A percentile compares a stretch with the other conserved stretches of the same genome.
Conservation (phyloP, 23 tunicate species). For the Styela clava region DNA sequence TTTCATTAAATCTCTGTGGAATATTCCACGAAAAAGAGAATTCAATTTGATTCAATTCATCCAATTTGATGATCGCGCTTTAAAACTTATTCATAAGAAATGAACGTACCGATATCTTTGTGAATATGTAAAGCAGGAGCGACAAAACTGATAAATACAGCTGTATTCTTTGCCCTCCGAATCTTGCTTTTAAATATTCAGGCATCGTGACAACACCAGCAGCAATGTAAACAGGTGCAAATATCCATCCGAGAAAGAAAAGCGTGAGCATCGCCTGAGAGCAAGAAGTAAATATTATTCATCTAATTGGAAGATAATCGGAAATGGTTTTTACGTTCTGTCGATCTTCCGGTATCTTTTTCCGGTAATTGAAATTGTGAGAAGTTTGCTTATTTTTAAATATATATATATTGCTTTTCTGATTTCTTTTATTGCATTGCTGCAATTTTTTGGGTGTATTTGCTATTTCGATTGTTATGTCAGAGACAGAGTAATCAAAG, state of each 20-base stretch:
- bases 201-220: slow-evolving; percentile 96
- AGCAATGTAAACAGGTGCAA: slow-evolving; percentile 89
- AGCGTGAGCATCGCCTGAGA: slow-evolving; percentile 76
- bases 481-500: too few species aligned
- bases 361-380: background rate
- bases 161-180: slow-evolving; percentile 94
- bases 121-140: slow-evolving; percentile 82
- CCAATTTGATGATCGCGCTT: too few species aligned
- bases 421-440: too few species aligned
- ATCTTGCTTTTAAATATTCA: slow-evolving; percentile 83
- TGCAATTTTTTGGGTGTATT: too few species aligned
- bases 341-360: too few species aligned
- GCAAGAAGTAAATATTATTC: slow-evolving; percentile 23
- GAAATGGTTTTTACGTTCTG: too few species aligned
- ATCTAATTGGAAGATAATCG: background rate
- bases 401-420: too few species aligned
- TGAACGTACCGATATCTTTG: slow-evolving; percentile 85
- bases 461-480: too few species aligned
- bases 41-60: too few species aligned
- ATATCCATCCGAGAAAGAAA: slow-evolving; percentile 93
- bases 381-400: background rate
- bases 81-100: too few species aligned
- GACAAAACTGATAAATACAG: slow-evolving; percentile 87
- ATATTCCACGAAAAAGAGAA: too few species aligned
- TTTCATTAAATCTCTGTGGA: too few species aligned